These are phyloP conservation scores for Bungarus multicinctus DNA, from an alignment of 2,113 vertebrate species.

Conservation along the genomic window DNA sequence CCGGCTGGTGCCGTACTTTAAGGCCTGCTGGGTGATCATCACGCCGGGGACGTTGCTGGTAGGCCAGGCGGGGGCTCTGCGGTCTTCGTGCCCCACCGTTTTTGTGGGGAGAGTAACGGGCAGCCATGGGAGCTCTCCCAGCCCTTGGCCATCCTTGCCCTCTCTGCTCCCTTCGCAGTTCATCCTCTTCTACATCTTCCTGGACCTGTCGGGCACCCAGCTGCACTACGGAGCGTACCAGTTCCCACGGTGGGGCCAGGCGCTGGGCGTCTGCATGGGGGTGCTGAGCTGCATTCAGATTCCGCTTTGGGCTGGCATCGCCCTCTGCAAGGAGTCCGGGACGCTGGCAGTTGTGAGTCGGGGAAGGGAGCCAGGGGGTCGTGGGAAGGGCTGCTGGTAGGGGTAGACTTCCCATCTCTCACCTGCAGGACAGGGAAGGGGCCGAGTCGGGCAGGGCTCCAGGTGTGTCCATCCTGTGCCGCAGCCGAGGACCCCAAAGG, in stretches of 20 bases:
- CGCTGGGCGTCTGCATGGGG: constrained; percentile 76
- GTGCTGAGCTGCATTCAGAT: constrained; percentile 73
- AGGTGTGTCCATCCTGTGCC: not conserved
- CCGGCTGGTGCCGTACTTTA: constrained; percentile 80
- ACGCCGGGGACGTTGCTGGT: constrained; percentile 87
- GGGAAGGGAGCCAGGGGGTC: rapidly evolving
- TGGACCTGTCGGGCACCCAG: constrained; percentile 74
- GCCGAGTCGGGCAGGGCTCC: not conserved
- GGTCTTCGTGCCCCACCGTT: not conserved
- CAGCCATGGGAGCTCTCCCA: not conserved
- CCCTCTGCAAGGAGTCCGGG: constrained; percentile 75
- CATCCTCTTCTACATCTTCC: constrained; percentile 78
- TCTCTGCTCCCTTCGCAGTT: constrained; percentile 62
- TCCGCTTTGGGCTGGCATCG: constrained; percentile 74
- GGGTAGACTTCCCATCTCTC: not conserved
- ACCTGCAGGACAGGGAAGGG: not conserved
- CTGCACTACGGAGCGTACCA: constrained; percentile 73
- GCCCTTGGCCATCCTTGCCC: not conserved
- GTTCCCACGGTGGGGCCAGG: constrained; percentile 76
- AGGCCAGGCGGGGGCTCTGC: constrained; percentile 44
- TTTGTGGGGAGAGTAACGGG: not conserved
- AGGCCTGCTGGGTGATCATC: constrained; percentile 87
- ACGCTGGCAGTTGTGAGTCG: constrained; percentile 74
- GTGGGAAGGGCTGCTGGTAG: not conserved
- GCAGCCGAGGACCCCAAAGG: not conserved